Conservation (phyloP, 2,113 vertebrate species). For the Bos taurus region DNA sequence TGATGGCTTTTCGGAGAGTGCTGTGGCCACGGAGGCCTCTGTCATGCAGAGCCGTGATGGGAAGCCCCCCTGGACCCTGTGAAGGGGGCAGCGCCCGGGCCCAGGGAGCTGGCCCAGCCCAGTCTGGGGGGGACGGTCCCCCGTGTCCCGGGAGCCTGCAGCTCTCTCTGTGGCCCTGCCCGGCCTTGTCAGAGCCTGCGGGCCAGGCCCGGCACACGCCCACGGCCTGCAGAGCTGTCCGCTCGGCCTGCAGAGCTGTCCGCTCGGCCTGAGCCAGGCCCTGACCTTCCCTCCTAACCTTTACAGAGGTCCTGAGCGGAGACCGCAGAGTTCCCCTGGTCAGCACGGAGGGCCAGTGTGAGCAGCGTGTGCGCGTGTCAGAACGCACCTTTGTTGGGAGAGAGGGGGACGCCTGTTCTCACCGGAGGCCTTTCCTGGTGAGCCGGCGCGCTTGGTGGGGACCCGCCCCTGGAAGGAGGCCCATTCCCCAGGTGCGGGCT, state of each 20-base stretch:
- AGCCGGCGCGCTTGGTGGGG: neutral
- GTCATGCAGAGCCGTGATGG: neutral
- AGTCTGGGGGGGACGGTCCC: neutral
- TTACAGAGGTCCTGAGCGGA: neutral
- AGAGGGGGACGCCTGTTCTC: neutral
- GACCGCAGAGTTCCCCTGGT: neutral
- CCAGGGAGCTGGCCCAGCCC: neutral
- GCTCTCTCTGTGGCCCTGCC: neutral
- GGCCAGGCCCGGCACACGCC: too few species aligned
- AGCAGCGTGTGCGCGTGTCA: neutral
- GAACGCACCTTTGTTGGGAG: neutral
- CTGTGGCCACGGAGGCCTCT: neutral
- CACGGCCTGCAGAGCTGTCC: neutral
- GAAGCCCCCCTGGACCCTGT: neutral
- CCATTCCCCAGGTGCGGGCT: neutral
- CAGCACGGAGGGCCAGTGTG: neutral
- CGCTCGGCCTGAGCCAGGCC: neutral
- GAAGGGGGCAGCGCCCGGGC: neutral
- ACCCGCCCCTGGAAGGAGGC: neutral
- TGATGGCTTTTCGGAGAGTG: neutral
- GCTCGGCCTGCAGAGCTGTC: neutral
- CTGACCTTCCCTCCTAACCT: neutral
- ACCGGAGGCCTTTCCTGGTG: neutral
- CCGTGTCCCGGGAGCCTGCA: neutral
- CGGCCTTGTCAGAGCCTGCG: neutral